phyloP scores from a whole-genome alignment of 1,140 invertebrate genomes.

The Pachypsylla venusta region DNA sequence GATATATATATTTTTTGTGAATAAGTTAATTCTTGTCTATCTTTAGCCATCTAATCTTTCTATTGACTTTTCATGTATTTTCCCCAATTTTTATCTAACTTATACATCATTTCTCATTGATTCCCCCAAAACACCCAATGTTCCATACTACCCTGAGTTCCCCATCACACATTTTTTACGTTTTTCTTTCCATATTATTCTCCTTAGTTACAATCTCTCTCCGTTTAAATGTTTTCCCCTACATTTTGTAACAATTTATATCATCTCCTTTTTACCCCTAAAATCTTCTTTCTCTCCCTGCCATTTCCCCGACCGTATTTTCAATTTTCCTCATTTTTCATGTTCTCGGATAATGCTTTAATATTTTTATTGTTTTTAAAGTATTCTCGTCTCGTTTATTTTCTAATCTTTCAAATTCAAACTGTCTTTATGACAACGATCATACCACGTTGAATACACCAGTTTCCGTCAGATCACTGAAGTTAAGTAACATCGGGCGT shows the following conservation, averaged over 20 bases:
- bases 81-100: not conserved
- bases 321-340: constrained; percentile 10
- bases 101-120: too few species aligned
- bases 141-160: not conserved
- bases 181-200: constrained; percentile 1
- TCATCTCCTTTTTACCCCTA: not conserved
- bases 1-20: not conserved
- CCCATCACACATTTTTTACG: not conserved
- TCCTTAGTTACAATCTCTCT: constrained; percentile 1
- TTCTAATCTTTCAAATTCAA: too few species aligned
- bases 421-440: too few species aligned
- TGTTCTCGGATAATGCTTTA: not conserved
- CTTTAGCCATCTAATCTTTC: not conserved
- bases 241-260: constrained; percentile 3
- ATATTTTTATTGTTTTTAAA: constrained; percentile 9
- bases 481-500: too few species aligned
- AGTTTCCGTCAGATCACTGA: too few species aligned
- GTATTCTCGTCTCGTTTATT: too few species aligned
- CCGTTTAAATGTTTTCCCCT: constrained; percentile 6
- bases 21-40: not conserved
- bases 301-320: not conserved
- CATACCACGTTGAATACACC: too few species aligned
- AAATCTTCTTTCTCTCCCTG: not conserved
- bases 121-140: not conserved
- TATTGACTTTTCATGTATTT: not conserved